Evolutionary conservation across 2,797 vertebrate species (phyloP), one percentile per base, ranked within the genome.

Genomic region (Micromesistius poutassou): DNA sequence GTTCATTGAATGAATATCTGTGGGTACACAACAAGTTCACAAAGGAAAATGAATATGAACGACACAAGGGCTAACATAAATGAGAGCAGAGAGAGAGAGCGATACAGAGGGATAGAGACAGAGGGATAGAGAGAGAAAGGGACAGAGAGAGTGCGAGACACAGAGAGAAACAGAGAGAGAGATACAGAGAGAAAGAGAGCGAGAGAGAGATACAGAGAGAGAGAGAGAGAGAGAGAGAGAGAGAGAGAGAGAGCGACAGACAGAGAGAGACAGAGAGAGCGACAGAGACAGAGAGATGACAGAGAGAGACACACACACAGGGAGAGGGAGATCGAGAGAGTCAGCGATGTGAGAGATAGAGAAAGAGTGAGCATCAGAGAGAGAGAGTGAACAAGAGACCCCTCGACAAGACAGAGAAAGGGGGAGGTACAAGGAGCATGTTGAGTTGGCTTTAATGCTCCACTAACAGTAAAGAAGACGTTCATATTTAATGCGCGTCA

Each of bases 401-500:
- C 33, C 33, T n/a, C 33, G 33, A 42, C 78, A 16, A 16, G 0
- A 88, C 19, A 87, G 78, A 74, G 84, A 79, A 81, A 81, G 81
- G 89, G 84, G 80, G 81, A 87, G 46, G 22, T 5, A 62, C 22
- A 16, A 25, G 55, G 22, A 25, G 5, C 81, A 81, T 84, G 80
- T 76, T 30, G 75, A 80, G 81, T 71, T 62, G 55, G 75, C 2
- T 79, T 87, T 90, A 92, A 93, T 92, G 89, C 90, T 87, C 89
- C 88, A 83, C 92, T 94, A 90, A 90, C 86, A 91, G 90, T 92
- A 91, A 25, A 91, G 87, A 90, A 91, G 83, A 92, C 87, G 91
- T 94, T 93, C 93, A 94, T 94, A 92, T 94, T 94, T 94, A 93
- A 93, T 94, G 92, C 87, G 91, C 91, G 88, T 93, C 90, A 92